Evolutionary conservation across 2,888 invertebrate species (phyloP).

Genomic region (Cataglyphis albicans): DNA sequence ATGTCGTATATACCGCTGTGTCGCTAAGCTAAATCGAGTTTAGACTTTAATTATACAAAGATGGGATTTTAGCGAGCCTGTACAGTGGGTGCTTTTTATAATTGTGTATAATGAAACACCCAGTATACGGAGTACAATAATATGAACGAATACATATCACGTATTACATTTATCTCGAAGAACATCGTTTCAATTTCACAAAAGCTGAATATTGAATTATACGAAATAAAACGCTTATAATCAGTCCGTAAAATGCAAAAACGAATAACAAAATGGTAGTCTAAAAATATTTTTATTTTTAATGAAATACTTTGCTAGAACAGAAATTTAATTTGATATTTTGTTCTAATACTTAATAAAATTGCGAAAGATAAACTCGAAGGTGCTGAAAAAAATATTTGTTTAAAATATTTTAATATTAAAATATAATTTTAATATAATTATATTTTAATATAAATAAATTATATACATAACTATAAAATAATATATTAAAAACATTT

Average conservation of each 20-base stretch:
- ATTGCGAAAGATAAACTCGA: constrained; percentile 1
- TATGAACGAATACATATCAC: not conserved
- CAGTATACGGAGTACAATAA: too few species aligned
- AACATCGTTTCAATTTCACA: not conserved
- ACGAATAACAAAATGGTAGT: not conserved
- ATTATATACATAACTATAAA: not conserved
- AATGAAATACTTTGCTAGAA: not conserved
- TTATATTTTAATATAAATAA: not conserved
- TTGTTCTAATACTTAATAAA: constrained; percentile 1
- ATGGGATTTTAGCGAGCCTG: constrained; percentile 44
- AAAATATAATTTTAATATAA: not conserved
- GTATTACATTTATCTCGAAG: not conserved
- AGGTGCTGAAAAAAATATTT: not conserved
- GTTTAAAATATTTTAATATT: not conserved
- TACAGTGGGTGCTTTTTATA: constrained; percentile 28
- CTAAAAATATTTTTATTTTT: not conserved
- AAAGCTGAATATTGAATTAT: not conserved
- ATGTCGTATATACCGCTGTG: constrained; percentile 43
- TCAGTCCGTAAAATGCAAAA: not conserved
- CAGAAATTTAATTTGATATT: not conserved
- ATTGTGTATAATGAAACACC: too few species aligned
- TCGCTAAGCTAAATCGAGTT: constrained; percentile 76
- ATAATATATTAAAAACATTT: not conserved
- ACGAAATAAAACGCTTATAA: not conserved
- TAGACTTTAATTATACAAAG: constrained; percentile 75